Percentiles rank a stretch among this genome's conserved stretches.
Evolutionary conservation across 2,113 vertebrate genomes (phyloP).

Genomic region (Chaenogobius annularis): DNA sequence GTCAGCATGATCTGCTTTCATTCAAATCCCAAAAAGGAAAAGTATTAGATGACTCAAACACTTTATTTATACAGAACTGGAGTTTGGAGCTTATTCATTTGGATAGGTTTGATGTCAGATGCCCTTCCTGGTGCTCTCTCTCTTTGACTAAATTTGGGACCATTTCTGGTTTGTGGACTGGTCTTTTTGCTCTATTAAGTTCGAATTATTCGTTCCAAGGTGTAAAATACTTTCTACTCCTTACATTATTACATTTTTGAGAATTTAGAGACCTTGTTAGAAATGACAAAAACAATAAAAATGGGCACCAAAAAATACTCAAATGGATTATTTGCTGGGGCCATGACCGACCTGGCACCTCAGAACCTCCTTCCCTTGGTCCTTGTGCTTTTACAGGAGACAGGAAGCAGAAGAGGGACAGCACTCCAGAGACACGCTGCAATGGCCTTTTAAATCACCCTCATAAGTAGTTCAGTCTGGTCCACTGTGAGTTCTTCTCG

Average conservation of each 20-base stretch:
- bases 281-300: slow-evolving; percentile 18
- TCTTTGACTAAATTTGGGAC: not conserved
- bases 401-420: slow-evolving; percentile 60
- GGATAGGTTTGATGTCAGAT: not conserved
- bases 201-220: not conserved
- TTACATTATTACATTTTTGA: not conserved
- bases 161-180: not conserved
- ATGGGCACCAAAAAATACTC: not conserved
- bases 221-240: not conserved
- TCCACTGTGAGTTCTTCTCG: slow-evolving; percentile 41
- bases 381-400: slow-evolving; percentile 27
- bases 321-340: slow-evolving; percentile 16
- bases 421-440: slow-evolving; percentile 55
- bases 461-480: slow-evolving; percentile 63
- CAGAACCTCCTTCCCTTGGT: slow-evolving; percentile 16
- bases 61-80: not conserved
- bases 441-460: slow-evolving; percentile 60
- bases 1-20: slow-evolving; percentile 47
- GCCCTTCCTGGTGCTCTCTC: not conserved
- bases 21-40: slow-evolving; percentile 51
- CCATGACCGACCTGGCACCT: slow-evolving; percentile 17
- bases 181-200: too few relatives aligned
- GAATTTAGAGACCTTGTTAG: not conserved
- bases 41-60: slow-evolving; percentile 5
- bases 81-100: not conserved